Base-by-base conservation (phyloP, 2,797 vertebrate species). In the Enteromius radiatus region DNA sequence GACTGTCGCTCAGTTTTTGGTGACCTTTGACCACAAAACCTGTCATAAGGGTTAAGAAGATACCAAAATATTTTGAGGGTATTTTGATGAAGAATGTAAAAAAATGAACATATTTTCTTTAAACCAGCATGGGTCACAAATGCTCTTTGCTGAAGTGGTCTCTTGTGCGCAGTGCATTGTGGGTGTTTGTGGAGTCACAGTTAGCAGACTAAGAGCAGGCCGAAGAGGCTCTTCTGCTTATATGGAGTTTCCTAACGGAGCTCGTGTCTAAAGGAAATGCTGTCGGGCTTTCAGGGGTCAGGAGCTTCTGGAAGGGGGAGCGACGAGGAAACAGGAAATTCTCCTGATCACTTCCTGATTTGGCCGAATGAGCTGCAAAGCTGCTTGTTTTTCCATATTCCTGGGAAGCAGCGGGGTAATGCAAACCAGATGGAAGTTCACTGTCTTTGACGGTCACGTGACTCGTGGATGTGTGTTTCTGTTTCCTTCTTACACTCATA, bases 321-420 rank as follows among this genome's bases (percentile, higher is more conserved):
- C 83, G 89, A 92, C 94, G 91, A 95, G 95, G 95, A 97, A 96
- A 94, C 94, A 91, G 96, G 95, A 97, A 96, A 93, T 93, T 86
- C 93, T 93, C 92, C 89, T 86, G 89, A 93, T 89, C 91, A 90
- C 93, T 92, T 95, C 93, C 90, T 93, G 93, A 94, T 94, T 82
- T 95, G 93, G 93, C 92, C 93, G 91, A 91, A 92, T 88, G 91
- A 90, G 92, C 93, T 94, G 93, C 90, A 93, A 94, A 92, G 92
- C 91, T 89, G 86, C 70, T 36, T 68, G 76, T 92, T 93, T 93
- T 92, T 83, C 59, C 28, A 41, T 85, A 75, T 82, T 95, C 94
- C 94, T 95, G 93, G 94, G 90, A 92, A 91, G 93, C 91, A 92
- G 93, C 88, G 90, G 89, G 89, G 89, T 94, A 92, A 91, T 89